Conservation (phyloP, 2,113 vertebrate genomes). For the Xenus cinereus region DNA sequence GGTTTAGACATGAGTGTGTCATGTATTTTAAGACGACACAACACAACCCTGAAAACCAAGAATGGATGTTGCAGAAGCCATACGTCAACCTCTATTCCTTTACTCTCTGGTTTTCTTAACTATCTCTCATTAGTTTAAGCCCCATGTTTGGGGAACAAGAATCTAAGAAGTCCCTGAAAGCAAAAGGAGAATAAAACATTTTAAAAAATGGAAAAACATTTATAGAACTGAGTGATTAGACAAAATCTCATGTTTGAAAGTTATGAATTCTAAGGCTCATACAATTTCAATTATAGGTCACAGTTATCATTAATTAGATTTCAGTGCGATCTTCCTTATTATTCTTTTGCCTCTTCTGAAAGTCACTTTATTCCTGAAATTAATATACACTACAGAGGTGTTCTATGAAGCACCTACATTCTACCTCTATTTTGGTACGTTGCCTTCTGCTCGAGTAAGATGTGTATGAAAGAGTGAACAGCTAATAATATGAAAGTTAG, state of each 20-base stretch:
- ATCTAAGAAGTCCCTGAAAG: not conserved
- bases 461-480: not conserved
- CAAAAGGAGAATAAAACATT: not conserved
- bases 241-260: not conserved
- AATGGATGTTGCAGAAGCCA: not conserved
- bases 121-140: not conserved
- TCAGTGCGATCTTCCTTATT: not conserved
- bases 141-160: not conserved
- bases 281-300: not conserved
- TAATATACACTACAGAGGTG: not conserved
- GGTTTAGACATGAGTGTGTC: not conserved
- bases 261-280: not conserved
- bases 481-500: not conserved
- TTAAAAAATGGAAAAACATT: not conserved
- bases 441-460: not conserved
- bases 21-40: not conserved
- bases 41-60: not conserved
- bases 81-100: not conserved
- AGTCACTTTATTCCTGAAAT: not conserved
- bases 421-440: not conserved
- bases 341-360: not conserved
- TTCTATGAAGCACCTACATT: rapidly evolving
- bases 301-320: not conserved
- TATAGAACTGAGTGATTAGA: not conserved
- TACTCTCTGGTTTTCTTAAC: not conserved